Conservation (phyloP, 2,888 invertebrate genomes). For the Ligdia adustata region DNA sequence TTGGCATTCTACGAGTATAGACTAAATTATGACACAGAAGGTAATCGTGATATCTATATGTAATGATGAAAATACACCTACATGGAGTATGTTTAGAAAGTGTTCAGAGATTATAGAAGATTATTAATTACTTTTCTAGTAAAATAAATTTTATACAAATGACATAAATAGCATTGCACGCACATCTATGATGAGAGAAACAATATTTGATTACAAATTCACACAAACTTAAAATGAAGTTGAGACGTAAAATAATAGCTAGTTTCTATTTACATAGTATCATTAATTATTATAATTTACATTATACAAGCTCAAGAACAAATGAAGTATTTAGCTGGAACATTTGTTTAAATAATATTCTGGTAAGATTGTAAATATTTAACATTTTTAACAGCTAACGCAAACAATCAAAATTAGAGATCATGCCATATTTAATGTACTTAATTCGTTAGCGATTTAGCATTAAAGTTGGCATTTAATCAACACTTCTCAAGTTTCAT, state of each 20-base stretch:
- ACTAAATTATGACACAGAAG: conserved; percentile 24
- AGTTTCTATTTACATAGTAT: conserved; percentile 28
- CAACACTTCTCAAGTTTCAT: no score
- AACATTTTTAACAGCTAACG: background rate
- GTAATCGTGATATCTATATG: conserved; percentile 1
- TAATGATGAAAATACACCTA: conserved; percentile 2
- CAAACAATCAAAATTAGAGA: no score
- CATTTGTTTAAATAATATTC: no score
- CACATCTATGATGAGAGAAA: conserved; percentile 17
- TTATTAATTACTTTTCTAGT: background rate
- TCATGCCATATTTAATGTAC: no score
- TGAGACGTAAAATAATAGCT: conserved; percentile 26
- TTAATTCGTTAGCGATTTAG: no score
- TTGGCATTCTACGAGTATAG: conserved; percentile 17
- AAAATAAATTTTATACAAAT: conserved; percentile 1
- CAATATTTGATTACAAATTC: conserved; percentile 6
- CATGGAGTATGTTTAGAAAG: no score
- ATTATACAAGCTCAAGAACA: no score
- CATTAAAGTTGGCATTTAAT: no score
- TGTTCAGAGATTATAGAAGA: no score
- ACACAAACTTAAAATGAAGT: background rate
- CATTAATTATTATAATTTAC: no score
- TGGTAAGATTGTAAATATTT: background rate
- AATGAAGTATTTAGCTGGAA: no score
- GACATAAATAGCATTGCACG: conserved; percentile 31